Evolutionary conservation across 92 coral and sea anemone species (phyloP).

Genomic region (Pocillopora grandis): DNA sequence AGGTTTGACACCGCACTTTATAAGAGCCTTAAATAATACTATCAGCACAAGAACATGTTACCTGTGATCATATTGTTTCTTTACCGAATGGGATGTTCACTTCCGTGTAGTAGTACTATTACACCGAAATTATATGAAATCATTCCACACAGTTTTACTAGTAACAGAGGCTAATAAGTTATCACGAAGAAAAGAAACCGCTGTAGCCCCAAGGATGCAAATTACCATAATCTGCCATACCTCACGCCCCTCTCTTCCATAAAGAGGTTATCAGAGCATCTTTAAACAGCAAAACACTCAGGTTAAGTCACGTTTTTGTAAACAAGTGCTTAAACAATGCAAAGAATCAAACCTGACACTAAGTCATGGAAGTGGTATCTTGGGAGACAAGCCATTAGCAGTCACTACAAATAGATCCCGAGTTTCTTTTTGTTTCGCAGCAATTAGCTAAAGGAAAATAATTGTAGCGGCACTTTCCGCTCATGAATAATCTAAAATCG

Average conservation of each 20-base stretch:
- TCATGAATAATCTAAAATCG: slow-evolving; percentile 1
- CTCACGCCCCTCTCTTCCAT: background rate
- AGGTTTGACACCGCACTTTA: background rate
- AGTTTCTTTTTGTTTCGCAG: slow-evolving; percentile 1
- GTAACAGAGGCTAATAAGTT: background rate
- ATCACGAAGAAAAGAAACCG: background rate
- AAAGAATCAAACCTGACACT: background rate
- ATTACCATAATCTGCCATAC: slow-evolving; percentile 8
- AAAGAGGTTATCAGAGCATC: background rate
- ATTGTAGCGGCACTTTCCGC: background rate
- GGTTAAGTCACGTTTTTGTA: background rate
- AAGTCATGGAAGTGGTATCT: background rate
- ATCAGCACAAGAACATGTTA: background rate
- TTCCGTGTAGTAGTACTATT: background rate
- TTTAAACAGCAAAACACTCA: background rate
- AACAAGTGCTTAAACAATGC: background rate
- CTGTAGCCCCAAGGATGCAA: background rate
- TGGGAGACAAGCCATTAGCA: background rate
- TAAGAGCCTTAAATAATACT: background rate
- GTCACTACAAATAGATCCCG: background rate
- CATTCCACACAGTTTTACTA: background rate
- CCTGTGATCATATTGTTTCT: background rate
- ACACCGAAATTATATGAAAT: background rate
- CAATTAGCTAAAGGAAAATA: background rate
- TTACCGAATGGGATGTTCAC: background rate